A percentile compares a stretch with the other conserved stretches of the same genome.
phyloP scores from a whole-genome alignment of 1,140 invertebrate genomes.

The Papilio helenus region DNA sequence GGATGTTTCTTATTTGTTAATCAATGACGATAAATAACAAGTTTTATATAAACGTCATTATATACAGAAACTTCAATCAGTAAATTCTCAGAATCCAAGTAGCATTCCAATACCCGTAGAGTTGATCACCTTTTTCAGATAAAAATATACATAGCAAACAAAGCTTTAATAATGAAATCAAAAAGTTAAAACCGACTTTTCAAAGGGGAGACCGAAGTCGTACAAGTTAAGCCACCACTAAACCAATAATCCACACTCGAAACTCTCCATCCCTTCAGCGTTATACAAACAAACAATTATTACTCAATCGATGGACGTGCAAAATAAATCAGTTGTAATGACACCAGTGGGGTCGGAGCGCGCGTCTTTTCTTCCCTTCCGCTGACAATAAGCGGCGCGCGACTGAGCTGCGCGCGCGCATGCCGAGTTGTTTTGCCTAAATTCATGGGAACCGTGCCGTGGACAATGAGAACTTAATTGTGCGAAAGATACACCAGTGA shows the following conservation, averaged over 20 bases:
- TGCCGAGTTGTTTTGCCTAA: constrained; percentile 63
- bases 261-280: constrained; percentile 62
- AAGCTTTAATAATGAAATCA: constrained; percentile 33
- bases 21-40: neutral
- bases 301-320: constrained; percentile 71
- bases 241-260: constrained; percentile 67
- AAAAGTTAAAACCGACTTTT: constrained; percentile 34
- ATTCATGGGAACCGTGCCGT: constrained; percentile 77
- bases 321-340: constrained; percentile 76
- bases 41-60: neutral
- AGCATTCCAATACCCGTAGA: neutral
- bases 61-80: too few relatives aligned
- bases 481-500: constrained; percentile 77
- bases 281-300: constrained; percentile 80
- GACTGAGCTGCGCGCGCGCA: constrained; percentile 61
- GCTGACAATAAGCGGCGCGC: constrained; percentile 67
- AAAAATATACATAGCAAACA: constrained; percentile 1
- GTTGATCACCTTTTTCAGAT: neutral
- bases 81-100: too few relatives aligned
- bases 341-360: constrained; percentile 57
- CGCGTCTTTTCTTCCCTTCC: constrained; percentile 67
- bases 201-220: constrained; percentile 44
- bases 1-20: neutral
- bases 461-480: constrained; percentile 79
- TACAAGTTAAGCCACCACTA: constrained; percentile 52